Base-by-base conservation (phyloP, 2,113 vertebrate genomes). In the Columba janthina region DNA sequence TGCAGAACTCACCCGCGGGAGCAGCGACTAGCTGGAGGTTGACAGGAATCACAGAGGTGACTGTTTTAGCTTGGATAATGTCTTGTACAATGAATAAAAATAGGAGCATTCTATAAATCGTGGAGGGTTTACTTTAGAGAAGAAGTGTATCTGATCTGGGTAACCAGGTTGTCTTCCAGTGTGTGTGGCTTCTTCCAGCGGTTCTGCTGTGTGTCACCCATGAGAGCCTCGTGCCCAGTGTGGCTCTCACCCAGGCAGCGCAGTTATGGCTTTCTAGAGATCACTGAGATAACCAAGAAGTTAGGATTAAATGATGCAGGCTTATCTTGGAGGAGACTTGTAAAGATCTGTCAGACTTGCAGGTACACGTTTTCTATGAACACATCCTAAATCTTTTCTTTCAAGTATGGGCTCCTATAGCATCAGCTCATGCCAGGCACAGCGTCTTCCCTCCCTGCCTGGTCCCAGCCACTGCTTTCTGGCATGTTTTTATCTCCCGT, bases 11-110 rank as follows among this genome's bases (percentile, higher is more conserved):
- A 17, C 28, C 48, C 7, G 0, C 12, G 50, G 24, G 42, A 48
- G n/a, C 21, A 54, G 26, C 0, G 4, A 5, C 60, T 0, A 0
- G 29, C 25, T 42, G n/a, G 14, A 42, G 48, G 74, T 60, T 60
- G 57, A 20, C 58, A 46, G 31, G 24, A 56, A 67, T 54, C 24
- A 18, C 9, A 9, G n/a, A 54, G 13, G 22, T 26, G 44, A 24
- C 17, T 3, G 34, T 64, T 53, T 64, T 40, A 28, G 10, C 58
- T 53, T 48, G 8, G 20, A 1, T 20, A 15, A 25, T 19, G 3
- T 25, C 46, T 50, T 46, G 58, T 56, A 34, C 7, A 34, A 19
- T 11, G 5, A 66, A 21, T 81, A 19, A 51, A 26, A 6, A 20
- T 53, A 61, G 36, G 24, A 22, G 17, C 10, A 3, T 24, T 75